A percentile compares a stretch with the other conserved stretches of the same genome.
Conservation (phyloP, 2,113 vertebrate species). For the Otis tarda region DNA sequence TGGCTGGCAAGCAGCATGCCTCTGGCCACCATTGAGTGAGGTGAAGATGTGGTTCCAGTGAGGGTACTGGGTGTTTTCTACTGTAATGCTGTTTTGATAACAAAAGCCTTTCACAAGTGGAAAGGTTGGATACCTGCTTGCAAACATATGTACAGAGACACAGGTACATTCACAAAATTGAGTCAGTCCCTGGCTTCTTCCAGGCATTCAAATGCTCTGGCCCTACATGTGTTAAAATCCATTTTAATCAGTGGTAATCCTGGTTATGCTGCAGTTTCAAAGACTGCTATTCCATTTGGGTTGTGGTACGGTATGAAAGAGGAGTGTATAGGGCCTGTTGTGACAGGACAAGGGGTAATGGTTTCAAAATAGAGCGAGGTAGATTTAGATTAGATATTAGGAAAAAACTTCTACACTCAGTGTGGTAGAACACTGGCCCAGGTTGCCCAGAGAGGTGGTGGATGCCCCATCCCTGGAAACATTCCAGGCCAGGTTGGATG, state of each 20-base stretch:
- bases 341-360: too few relatives aligned
- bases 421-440: too few relatives aligned
- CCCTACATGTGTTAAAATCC: not conserved
- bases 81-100: not conserved
- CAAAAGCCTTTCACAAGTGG: not conserved
- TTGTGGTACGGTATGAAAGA: not conserved
- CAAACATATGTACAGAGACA: not conserved
- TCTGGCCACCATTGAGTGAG: not conserved
- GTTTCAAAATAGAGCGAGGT: too few relatives aligned
- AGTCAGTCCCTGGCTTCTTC: not conserved
- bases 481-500: too few relatives aligned
- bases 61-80: not conserved
- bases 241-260: not conserved
- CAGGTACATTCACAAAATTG: not conserved
- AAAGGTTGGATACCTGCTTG: not conserved
- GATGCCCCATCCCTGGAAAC: too few relatives aligned
- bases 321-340: too few relatives aligned
- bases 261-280: not conserved
- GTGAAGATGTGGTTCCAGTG: not conserved
- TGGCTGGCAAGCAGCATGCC: not conserved
- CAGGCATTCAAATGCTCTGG: not conserved
- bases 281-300: not conserved
- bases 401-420: too few relatives aligned
- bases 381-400: too few relatives aligned
- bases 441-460: too few relatives aligned